Base-by-base conservation (phyloP, 2,888 invertebrate species). In the Apamea crenata region DNA sequence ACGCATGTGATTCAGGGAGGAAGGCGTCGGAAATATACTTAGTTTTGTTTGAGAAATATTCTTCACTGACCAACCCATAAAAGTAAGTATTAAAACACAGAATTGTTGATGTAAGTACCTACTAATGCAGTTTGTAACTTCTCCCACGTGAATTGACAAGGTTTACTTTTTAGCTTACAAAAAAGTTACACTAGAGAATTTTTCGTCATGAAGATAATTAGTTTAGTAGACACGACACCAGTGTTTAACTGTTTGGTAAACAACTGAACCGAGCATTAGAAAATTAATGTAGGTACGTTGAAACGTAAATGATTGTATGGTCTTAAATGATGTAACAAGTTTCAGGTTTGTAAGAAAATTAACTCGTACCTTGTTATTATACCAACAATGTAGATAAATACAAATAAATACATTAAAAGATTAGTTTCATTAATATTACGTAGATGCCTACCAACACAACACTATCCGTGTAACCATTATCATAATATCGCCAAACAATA, bases 401-500 rank as follows among this genome's bases (percentile, higher is more conserved):
- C 14, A 50, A 18, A 50, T 7, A 50, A 50, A 50, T 50, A 18
- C 16, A 29, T 0, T 36, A 56, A 56, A 56, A 56, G 0, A 29
- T 65, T 29, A n/a, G 2, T 78, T 47, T 6, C n/a, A 50, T 47
- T 32, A 18, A 47, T 40, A 47, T 21, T 21, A 21, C 21, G 12
- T 47, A 63, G 16, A 29, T 29, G 16, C 16, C 16, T 29, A 29
- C 1, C 5, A 18, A 25, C 29, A 36, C 8, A 29, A 56, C 7
- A 44, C 21, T 50, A 8, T 5, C 0, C 1, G 10, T n/a, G 3
- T 61, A 18, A 61, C 44, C 25, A 74, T 40, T 12, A 40, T 50
- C 44, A 65, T 0, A 63, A 3, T 61, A 69, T 66, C 25, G 61
- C 40, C 1, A 68, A 71, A 83, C 47, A 78, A 70, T 32, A 50